A percentile compares a stretch with the other conserved stretches of the same genome.
Evolutionary conservation across 2,888 invertebrate species (phyloP).

Genomic region (Cordilura impudica): DNA sequence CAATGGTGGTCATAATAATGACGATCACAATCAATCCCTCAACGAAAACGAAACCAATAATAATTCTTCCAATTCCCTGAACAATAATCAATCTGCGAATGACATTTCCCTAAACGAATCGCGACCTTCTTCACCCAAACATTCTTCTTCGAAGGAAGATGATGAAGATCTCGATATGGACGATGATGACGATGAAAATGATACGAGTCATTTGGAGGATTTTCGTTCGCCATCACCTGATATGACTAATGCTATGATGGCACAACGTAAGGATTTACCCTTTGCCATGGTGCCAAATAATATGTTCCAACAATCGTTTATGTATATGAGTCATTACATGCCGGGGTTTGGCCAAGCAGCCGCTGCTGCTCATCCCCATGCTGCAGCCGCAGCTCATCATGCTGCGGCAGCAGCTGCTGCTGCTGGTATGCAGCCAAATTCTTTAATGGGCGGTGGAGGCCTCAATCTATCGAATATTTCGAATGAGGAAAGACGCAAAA

Average conservation of each 20-base stretch:
- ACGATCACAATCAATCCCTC: conserved; percentile 63
- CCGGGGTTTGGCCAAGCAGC: conserved; percentile 81
- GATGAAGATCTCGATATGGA: conserved; percentile 77
- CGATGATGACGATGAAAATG: conserved; percentile 76
- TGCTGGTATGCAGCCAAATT: conserved; percentile 70
- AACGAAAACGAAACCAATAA: conserved; percentile 67
- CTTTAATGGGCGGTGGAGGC: conserved; percentile 79
- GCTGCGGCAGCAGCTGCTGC: conserved; percentile 77
- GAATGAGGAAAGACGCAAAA: conserved; percentile 93
- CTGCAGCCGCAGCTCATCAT: conserved; percentile 75
- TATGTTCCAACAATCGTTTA: conserved; percentile 92
- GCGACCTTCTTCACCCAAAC: conserved; percentile 65
- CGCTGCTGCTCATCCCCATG: conserved; percentile 72
- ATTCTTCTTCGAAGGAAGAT: conserved; percentile 72
- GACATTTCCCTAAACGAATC: conserved; percentile 64
- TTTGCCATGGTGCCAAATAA: conserved; percentile 92
- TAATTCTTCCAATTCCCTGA: conserved; percentile 62
- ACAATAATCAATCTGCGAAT: conserved; percentile 63
- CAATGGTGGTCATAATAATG: conserved; percentile 50
- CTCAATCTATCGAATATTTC: conserved; percentile 83
- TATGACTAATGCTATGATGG: conserved; percentile 69
- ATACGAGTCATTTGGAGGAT: conserved; percentile 76
- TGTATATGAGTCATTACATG: conserved; percentile 95
- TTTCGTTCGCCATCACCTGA: conserved; percentile 76
- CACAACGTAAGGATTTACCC: conserved; percentile 81